These are phyloP conservation scores for Scophthalmus maximus DNA, from an alignment of 2,113 vertebrate genomes.

Conservation along the genomic window DNA sequence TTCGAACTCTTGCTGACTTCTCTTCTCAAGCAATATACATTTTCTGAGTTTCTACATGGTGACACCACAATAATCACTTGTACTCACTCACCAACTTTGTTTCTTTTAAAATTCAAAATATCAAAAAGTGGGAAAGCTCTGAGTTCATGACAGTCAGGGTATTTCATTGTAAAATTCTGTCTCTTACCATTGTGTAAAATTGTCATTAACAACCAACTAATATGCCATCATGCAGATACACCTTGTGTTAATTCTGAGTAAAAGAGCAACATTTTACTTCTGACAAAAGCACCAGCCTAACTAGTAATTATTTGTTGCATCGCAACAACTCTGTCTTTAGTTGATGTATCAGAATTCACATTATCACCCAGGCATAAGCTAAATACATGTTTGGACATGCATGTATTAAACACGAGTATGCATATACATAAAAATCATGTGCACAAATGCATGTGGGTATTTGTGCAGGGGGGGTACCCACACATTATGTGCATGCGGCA, in stretches of 20 bases:
- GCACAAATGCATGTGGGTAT: conserved; percentile 5
- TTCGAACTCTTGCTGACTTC: background rate
- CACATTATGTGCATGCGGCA: background rate
- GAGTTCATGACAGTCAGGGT: too few relatives aligned
- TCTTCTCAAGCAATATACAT: background rate
- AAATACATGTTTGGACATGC: background rate
- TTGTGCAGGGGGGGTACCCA: background rate
- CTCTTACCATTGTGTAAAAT: too few relatives aligned
- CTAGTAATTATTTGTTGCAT: background rate
- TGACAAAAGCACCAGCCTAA: too few relatives aligned
- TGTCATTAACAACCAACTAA: too few relatives aligned
- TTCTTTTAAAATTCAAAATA: too few relatives aligned
- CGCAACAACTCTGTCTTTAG: conserved; percentile 1
- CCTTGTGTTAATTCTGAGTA: background rate
- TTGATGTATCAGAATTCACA: background rate
- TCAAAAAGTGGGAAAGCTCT: too few relatives aligned
- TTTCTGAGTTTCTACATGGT: too few relatives aligned
- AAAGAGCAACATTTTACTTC: background rate
- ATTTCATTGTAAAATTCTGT: too few relatives aligned
- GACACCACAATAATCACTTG: background rate
- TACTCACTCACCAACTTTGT: background rate
- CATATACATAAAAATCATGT: conserved; percentile 8
- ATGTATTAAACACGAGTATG: background rate
- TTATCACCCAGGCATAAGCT: background rate
- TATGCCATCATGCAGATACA: too few relatives aligned